Evolutionary conservation across 2,113 vertebrate genomes (phyloP).

Genomic region (Prionailurus viverrinus): DNA sequence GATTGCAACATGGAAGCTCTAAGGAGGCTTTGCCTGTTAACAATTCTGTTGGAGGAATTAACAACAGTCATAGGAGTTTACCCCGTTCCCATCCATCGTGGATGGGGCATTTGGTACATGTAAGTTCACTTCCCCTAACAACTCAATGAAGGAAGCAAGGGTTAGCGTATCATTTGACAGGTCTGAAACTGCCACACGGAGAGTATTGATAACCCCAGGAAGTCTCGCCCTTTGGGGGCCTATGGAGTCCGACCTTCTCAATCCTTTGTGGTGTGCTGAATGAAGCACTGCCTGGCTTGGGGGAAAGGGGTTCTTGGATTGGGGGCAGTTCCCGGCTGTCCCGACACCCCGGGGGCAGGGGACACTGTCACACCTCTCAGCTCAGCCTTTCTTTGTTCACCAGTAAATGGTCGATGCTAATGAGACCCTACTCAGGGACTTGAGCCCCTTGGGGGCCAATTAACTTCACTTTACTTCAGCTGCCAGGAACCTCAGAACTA

Average conservation of each 20-base stretch:
- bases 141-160: neutral
- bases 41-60: neutral
- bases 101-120: neutral
- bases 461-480: constrained; percentile 77
- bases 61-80: neutral
- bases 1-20: neutral
- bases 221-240: neutral
- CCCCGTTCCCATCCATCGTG: neutral
- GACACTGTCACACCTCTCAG: constrained; percentile 14
- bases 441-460: constrained; percentile 80
- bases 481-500: constrained; percentile 75
- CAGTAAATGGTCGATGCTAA: constrained; percentile 65
- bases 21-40: neutral
- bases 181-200: neutral
- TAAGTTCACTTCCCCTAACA: neutral
- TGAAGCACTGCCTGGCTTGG: neutral
- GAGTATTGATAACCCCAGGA: neutral
- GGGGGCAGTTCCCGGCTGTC: neutral
- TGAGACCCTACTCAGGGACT: constrained; percentile 70
- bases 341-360: neutral
- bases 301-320: neutral
- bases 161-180: neutral
- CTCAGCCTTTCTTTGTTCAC: constrained; percentile 47
- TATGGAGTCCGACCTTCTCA: neutral
- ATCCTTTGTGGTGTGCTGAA: neutral